Evolutionary conservation across 2,797 vertebrate species (phyloP), one percentile per base, ranked within the genome.

Genomic region (Fistularia commersonii): DNA sequence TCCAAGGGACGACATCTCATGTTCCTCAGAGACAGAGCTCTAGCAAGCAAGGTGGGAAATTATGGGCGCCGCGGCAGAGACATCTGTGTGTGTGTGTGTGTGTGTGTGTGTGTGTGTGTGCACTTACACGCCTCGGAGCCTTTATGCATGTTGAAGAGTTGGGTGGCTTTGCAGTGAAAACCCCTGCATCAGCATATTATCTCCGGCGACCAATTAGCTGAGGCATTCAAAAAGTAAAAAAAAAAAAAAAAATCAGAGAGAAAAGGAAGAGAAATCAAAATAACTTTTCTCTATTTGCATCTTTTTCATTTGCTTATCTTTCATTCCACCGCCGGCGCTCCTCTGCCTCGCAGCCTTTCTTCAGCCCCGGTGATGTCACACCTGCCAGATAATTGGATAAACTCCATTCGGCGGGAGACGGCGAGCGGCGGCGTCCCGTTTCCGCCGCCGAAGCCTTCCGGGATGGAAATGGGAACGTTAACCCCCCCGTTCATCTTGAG

Each of bases 301-400:
- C 75, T 85, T 87, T 83, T 85, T 84, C 76, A 84, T 87, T 85
- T 86, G 79, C 81, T 77, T 83, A 84, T 85, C 77, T 85, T 74
- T 72, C 67, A 69, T 79, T 82, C 71, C 72, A 78, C 72, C 58
- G 13, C 64, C 72, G 73, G 70, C 64, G 48, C 66, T 79, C 72
- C 71, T 69, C 61, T 74, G 63, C 81, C 77, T 76, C 64, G 54
- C 0, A 66, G 76, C 72, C 76, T 79, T 83, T 79, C 76, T 84
- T 80, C 66, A 54, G 75, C 74, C 62, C 58, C 75, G 62, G 80
- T 83, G 80, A 84, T 86, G 82, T 82, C 80, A 84, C 78, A 86
- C 84, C 82, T 85, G 77, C 81, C 56, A 72, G 74, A 85, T 81
- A 88, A 85, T 86, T 84, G 83, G 78, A 84, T 87, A 83, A 83